Conservation (phyloP, 2,797 vertebrate genomes). For the Delichon dasypus region DNA sequence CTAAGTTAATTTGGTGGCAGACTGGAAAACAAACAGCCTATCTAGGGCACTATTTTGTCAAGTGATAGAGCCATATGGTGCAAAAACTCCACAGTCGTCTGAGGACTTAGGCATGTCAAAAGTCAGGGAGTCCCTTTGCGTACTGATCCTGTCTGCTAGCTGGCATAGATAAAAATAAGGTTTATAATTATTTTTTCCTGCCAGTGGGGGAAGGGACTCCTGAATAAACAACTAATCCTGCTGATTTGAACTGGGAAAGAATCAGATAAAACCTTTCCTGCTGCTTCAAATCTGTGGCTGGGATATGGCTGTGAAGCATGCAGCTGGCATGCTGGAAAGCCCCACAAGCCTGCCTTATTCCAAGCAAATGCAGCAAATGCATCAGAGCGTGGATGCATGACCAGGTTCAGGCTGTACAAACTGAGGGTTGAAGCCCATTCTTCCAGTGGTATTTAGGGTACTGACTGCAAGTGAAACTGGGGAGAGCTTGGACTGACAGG, state of each 20-base stretch:
- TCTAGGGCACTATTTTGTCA: slow-evolving; percentile 37
- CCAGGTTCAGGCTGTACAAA: not conserved
- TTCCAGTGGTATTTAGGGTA: not conserved
- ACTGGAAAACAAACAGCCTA: not conserved
- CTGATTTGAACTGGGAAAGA: not conserved
- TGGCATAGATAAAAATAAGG: not conserved
- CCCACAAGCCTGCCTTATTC: not conserved
- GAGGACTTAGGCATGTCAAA: slow-evolving; percentile 43
- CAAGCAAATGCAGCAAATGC: not conserved
- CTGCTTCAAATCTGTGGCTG: not conserved
- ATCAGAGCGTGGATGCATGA: not conserved
- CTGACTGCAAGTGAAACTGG: not conserved
- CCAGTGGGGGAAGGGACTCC: not conserved
- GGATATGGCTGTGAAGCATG: not conserved
- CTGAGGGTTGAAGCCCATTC: not conserved
- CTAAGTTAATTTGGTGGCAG: not conserved
- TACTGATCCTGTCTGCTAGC: not conserved
- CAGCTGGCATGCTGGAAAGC: not conserved
- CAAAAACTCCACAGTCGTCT: not conserved
- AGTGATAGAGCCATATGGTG: slow-evolving; percentile 29
- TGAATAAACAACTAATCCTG: slow-evolving; percentile 5
- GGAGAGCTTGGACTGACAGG: not conserved
- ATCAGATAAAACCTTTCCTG: not conserved
- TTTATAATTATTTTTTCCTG: not conserved
- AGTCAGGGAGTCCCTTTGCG: slow-evolving; percentile 31